Base-by-base conservation (phyloP, 2,888 invertebrate species). In the Rhamphomyia laevipes region DNA sequence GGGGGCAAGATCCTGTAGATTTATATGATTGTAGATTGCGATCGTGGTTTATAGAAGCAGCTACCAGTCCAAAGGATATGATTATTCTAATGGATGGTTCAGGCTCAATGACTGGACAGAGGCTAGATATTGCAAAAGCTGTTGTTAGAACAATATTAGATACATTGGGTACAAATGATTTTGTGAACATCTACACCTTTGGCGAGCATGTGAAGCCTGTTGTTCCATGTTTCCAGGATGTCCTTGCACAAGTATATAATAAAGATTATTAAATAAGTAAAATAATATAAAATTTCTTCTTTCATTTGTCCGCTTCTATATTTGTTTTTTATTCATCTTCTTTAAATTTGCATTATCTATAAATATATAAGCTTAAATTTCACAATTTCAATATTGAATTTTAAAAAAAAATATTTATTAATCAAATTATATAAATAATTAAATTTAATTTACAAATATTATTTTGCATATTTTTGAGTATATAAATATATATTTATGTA, bases 31-130 rank as follows among this genome's bases (percentile, higher is more conserved):
- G 93, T 65, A 81, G 96, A 35, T 85, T 92, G 41, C 80, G 94
- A 59, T 86, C 87, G 47, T 96, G 96, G 96, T 99, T 91, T 70
- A 93, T 97, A 68, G 91, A 95, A 72, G 96, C 96, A 3, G 96
- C 97, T 11, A 90, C 94, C 10, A 94, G 93, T 65, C 93, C 97
- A 1, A 99, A 99, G 73, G 97, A 99, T 70, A 72, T 92, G 55
- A 82, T 80, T 49, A 75, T 94, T 58, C 75, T 95, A 58, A 79
- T 94, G 55, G 94, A 94, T 67, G 80, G 82, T 41, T 89, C 91
- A 62, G 93, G 94, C 50, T 91, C 91, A 54, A 93, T 93, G 93
- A 88, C 84, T 46, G 92, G 92, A 13, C 78, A 79, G 70, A 75
- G 85, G 58, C 80, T 88, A 61, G 91, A 93, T 71, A 94, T 97